Base-by-base conservation (phyloP, 2,888 invertebrate species). In the Rotaria magnacalcarata region DNA sequence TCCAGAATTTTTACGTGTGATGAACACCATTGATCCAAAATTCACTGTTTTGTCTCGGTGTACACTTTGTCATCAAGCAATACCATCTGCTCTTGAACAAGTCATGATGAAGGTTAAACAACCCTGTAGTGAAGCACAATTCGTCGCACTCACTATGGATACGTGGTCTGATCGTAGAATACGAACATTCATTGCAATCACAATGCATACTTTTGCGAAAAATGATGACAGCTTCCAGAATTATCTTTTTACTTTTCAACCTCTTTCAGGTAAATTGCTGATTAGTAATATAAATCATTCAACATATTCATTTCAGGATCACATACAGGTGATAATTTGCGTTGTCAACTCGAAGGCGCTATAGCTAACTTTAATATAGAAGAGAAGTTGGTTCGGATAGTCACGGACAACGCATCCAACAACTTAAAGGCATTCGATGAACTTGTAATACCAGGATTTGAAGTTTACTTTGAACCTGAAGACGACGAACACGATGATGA, bases 91-190 rank as follows among this genome's bases (percentile, higher is more conserved):
- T 47, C 47, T 47, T 47, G 47, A 47, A 47, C 7, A 47, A 47
- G 47, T 47, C 47, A 47, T 47, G 8, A 11, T 47, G 5, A 47
- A 47, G 11, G 47, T 47, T 10, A 86, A 84, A 60, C 67, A 67
- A 67, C 6, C 67, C 14, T 67, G 67, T 24, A 67, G 16, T 27
- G 34, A 67, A 1, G 67, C 67, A 34, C 2, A 67, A 34, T 67
- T 67, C 21, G 67, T 67, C 16, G 34, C 27, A 6, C 34, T 67
- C 8, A 87, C 87, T 10, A n/a, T 86, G 21, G 87, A 87, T 84
- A 19, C 86, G 7, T 84, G 86, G 87, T 67, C 86, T 58, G 84
- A 80, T 34, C 67, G 86, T 21, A 27, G 84, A 41, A 87, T 87
- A 84, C 50, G 75, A 34, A 54, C 80, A 14, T 84, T 84, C 56